Evolutionary conservation across 2,888 invertebrate species (phyloP).

Genomic region (Ophion costatus): DNA sequence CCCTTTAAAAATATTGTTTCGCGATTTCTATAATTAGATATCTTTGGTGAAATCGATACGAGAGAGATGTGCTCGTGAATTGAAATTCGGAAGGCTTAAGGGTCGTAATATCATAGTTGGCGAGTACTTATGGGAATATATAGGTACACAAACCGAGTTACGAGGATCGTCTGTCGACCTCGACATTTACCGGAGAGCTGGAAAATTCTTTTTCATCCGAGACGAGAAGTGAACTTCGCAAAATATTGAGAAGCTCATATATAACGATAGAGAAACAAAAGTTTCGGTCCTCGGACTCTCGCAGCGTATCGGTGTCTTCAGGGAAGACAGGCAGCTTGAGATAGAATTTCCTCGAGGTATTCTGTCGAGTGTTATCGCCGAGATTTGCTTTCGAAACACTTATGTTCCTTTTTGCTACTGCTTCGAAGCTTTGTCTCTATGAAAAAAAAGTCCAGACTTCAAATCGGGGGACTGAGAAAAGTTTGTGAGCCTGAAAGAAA

Average conservation of each 20-base stretch:
- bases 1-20: background rate
- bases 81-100: background rate
- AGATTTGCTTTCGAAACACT: constrained; percentile 29
- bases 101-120: background rate
- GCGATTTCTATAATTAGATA: background rate
- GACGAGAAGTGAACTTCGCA: constrained; percentile 26
- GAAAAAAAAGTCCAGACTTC: background rate
- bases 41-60: background rate
- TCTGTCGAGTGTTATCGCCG: constrained; percentile 30
- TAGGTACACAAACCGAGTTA: background rate
- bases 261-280: constrained; percentile 26
- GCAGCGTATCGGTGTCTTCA: constrained; percentile 40
- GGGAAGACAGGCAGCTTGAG: constrained; percentile 20
- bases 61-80: background rate
- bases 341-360: constrained; percentile 26
- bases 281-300: constrained; percentile 40
- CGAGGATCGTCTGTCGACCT: constrained; percentile 33
- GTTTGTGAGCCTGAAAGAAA: background rate
- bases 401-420: background rate
- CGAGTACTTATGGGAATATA: constrained; percentile 25
- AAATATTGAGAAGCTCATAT: constrained; percentile 38
- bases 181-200: constrained; percentile 27
- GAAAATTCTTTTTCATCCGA: constrained; percentile 45
- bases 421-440: background rate
- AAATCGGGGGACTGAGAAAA: background rate